Evolutionary conservation across 2,113 vertebrate species (phyloP).

Genomic region (Cyrtonyx montezumae): DNA sequence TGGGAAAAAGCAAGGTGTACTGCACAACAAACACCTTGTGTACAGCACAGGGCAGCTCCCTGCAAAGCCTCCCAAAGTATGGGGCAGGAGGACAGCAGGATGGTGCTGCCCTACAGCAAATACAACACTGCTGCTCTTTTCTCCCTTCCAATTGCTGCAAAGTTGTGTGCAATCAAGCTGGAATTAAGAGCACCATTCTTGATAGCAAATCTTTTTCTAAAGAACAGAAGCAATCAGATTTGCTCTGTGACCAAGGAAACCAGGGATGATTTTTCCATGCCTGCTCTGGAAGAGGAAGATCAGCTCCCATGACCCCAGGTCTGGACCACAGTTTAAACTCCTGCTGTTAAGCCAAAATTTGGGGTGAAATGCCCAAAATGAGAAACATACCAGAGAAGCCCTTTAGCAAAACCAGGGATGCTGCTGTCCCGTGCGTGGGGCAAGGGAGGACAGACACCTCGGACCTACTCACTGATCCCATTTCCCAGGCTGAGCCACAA

Average conservation of each 20-base stretch:
- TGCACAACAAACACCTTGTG: background rate
- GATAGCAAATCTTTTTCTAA: background rate
- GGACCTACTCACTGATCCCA: background rate
- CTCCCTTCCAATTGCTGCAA: background rate
- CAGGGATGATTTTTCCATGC: background rate
- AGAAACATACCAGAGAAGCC: background rate
- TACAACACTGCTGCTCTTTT: background rate
- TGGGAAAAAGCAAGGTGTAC: background rate
- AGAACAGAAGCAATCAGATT: background rate
- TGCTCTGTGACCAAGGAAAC: background rate
- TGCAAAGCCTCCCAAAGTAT: background rate
- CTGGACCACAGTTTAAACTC: background rate
- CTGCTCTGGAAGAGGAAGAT: background rate
- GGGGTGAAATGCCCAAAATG: background rate
- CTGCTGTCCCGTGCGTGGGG: background rate
- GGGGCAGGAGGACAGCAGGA: background rate
- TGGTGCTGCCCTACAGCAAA: fast-evolving
- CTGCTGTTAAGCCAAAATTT: background rate
- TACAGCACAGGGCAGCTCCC: background rate
- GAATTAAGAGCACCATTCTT: background rate
- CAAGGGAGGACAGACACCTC: background rate
- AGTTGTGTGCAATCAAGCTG: background rate
- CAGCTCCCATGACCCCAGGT: background rate
- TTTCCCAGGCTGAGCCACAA: background rate
- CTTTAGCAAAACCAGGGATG: background rate